A percentile compares a stretch with the other conserved stretches of the same genome.
These are phyloP conservation scores for Athripsodes cinereus DNA, from an alignment of 2,888 invertebrate genomes.

Conservation along the genomic window DNA sequence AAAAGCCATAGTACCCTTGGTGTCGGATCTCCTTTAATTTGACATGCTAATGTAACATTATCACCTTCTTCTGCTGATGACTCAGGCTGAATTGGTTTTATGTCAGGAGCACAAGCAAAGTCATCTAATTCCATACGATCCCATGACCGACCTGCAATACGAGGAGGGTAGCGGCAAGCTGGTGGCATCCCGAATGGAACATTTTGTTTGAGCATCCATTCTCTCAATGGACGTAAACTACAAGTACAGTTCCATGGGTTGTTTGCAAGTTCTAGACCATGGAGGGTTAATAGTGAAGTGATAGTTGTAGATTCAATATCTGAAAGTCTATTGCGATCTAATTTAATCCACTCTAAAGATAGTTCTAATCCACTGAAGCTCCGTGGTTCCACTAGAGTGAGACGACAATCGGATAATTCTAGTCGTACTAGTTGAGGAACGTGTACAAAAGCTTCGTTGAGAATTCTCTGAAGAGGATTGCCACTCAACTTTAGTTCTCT, in stretches of 20 bases:
- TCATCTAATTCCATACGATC: conserved; percentile 71
- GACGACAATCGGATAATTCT: conserved; percentile 67
- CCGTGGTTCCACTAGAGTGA: conserved; percentile 60
- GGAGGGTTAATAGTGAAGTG: conserved; percentile 60
- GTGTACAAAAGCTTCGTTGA: conserved; percentile 61
- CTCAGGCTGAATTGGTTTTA: conserved; percentile 53
- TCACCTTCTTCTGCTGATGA: conserved; percentile 64
- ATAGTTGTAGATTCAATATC: conserved; percentile 62
- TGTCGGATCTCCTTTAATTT: conserved; percentile 64
- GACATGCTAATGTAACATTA: conserved; percentile 68
- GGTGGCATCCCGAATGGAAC: conserved; percentile 69
- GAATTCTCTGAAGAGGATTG: conserved; percentile 67
- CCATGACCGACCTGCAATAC: conserved; percentile 63
- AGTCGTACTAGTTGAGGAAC: conserved; percentile 65
- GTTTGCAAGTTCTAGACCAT: conserved; percentile 68
- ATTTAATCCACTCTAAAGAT: conserved; percentile 68
- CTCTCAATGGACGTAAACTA: conserved; percentile 62
- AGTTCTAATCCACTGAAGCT: conserved; percentile 69
- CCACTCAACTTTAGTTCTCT: conserved; percentile 68
- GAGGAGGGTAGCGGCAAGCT: conserved; percentile 59
- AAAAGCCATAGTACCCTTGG: conserved; percentile 69
- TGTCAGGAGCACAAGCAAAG: conserved; percentile 71
- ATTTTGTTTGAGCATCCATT: conserved; percentile 74
- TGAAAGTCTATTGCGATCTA: conserved; percentile 68
- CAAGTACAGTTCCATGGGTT: conserved; percentile 85